Base-by-base conservation (phyloP, 2,888 invertebrate genomes). In the Sarcophaga subvicina region DNA sequence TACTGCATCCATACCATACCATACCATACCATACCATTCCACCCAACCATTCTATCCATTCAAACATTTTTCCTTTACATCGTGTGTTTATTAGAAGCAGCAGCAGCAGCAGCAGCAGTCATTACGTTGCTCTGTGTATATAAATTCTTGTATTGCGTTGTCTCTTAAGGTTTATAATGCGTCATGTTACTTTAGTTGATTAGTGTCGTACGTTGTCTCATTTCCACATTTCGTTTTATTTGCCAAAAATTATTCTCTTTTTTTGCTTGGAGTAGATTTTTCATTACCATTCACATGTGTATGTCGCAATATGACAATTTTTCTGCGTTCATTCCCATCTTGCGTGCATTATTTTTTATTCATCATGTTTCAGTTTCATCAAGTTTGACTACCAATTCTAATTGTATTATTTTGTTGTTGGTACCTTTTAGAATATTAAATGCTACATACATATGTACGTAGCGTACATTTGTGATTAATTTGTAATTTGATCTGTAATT, bases 171-270 rank as follows among this genome's bases (percentile, higher is more conserved):
- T 87, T 85, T 85, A 82, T 17, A 17, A 54, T 83, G 83, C 83
- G 75, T 83, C 88, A 88, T 79, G 83, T 87, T 86, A 88, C 88
- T 88, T 88, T 83, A 69, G 79, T 80, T 88, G 88, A 88, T 88
- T 88, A 85, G 83, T 85, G 78, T 85, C 70, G 66, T 66, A 60
- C 45, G 54, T 54, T 54, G 17, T 54, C 12, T 54, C 17, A 54
- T 54, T 67, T 67, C 66, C 12, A 20, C 17, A n/a, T 60, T 73
- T 73, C 27, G 47, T 71, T 62, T 59, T 60, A 78, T 83, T 80
- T 66, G 66, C 60, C 63, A 63, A 76, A 84, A 71, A 80, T 59
- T 64, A 79, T 83, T 75, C 59, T 27, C 17, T 59, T 37, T 37
- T 37, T 37, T 37, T 6, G 37, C 37, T 64, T 69, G 45, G 59